A percentile compares a stretch with the other conserved stretches of the same genome.
Conservation (phyloP, 2,888 invertebrate genomes). For the Taphrorychus bicolor region DNA sequence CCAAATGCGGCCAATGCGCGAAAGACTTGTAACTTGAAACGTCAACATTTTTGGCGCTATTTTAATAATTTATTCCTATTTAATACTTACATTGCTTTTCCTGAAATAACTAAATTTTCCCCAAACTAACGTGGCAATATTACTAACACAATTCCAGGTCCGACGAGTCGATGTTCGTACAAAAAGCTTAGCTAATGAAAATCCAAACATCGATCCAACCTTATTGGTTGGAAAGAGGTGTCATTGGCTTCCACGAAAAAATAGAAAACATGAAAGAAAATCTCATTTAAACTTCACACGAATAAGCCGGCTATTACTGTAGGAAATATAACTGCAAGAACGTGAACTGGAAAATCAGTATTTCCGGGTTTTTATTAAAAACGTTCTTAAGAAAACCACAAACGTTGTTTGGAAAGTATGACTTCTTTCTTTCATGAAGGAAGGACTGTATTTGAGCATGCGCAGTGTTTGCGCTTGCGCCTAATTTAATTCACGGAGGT, state of each 20-base stretch:
- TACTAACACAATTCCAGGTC: slow-evolving; percentile 69
- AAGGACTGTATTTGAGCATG: no score
- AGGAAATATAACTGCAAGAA: no score
- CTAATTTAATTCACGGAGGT: no score
- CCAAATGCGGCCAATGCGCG: slow-evolving; percentile 35
- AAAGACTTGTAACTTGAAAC: no score
- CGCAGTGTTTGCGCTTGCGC: no score
- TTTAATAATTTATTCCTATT: slow-evolving; percentile 2
- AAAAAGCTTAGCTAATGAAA: slow-evolving; percentile 69
- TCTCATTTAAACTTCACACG: not conserved
- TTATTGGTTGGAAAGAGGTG: slow-evolving; percentile 53
- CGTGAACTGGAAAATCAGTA: no score
- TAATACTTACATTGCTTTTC: slow-evolving; percentile 56
- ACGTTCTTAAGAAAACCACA: no score
- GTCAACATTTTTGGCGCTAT: slow-evolving; percentile 32
- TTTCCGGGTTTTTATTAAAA: no score
- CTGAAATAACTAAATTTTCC: slow-evolving; percentile 63
- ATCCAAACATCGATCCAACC: slow-evolving; percentile 75
- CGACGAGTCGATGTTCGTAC: slow-evolving; percentile 73
- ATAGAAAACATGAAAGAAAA: slow-evolving; percentile 41
- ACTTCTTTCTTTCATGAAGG: no score
- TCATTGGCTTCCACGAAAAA: slow-evolving; percentile 47
- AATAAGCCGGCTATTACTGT: no score
- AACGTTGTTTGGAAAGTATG: no score
- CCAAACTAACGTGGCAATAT: slow-evolving; percentile 58